Base-by-base conservation (phyloP, 2,797 vertebrate species). In the Geotrypetes seraphini region DNA sequence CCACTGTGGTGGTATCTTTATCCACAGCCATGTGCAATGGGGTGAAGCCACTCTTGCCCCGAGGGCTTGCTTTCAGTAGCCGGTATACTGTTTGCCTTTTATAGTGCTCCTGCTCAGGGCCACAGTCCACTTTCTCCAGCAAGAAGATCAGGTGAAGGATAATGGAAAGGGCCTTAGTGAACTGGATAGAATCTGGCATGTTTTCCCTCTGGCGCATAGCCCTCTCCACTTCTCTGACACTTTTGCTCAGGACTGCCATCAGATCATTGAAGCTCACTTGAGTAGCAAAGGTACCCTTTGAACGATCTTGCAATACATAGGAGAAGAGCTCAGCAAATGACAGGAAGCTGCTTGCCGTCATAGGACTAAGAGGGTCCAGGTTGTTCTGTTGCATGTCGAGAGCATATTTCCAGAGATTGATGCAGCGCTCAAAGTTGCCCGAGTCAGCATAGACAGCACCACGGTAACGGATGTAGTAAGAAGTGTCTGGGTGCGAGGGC, bases 251-350 rank as follows among this genome's bases (percentile, higher is more conserved):
- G 23, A 97, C 90, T 0, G 86, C 87, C 86, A 97, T 94, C 58
- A 97, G 85, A 65, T 96, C 94, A 0, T 79, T 67, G 52, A 96
- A 96, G 66, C 86, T 87, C 44, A 97, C 69, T 14, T 88, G 90
- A 0, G 85, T 85, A 1, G 84, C 88, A 44, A 85, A 65, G 37
- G 83, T 76, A 47, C 92, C 91, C 65, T 96, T 95, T 3, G 92
- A 84, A 3, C 90, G 84, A 67, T 97, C 91, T 66, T 97, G 93
- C 2, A 97, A 87, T 19, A 97, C 91, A 0, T 96, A 97, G 3
- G 93, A 96, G 66, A 97, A 97, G 22, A 97, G 91, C 63, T 97
- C 93, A 0, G 93, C 94, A 3, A 97, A 97, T 5, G 93, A 96
- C 26, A 97, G 76, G 68, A 97, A 95, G 43, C 93, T 97, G 63